These are phyloP conservation scores for Drosophila obscura DNA, from an alignment of 1,140 invertebrate genomes.

Conservation along the genomic window DNA sequence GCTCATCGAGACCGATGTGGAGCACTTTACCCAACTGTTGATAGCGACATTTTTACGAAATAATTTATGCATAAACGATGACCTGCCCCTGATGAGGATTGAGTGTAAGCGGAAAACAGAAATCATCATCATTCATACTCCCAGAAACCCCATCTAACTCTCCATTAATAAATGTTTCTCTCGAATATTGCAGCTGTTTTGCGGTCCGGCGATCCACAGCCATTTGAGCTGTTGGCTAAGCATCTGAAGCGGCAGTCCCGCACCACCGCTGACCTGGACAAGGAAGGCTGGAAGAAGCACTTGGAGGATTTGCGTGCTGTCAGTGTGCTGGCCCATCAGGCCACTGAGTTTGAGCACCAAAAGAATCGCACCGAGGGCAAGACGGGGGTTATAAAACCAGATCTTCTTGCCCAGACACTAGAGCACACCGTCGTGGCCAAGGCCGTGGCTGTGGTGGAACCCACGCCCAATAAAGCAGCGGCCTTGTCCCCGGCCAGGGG, in stretches of 20 bases:
- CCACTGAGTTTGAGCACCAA: conserved; percentile 75
- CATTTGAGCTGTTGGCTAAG: conserved; percentile 71
- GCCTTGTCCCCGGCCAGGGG: conserved; percentile 48
- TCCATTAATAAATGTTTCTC: neutral
- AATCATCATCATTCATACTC: conserved; percentile 5
- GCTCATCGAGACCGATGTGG: conserved; percentile 87
- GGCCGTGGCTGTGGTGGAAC: conserved; percentile 63
- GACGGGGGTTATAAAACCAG: conserved; percentile 54
- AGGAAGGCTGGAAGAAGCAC: conserved; percentile 76
- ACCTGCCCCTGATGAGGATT: conserved; percentile 86
- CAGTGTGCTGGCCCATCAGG: conserved; percentile 76
- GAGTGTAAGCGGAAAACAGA: conserved; percentile 86
- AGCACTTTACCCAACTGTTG: conserved; percentile 86
- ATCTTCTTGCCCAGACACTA: conserved; percentile 37
- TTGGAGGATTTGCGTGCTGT: conserved; percentile 70
- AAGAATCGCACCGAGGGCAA: conserved; percentile 73
- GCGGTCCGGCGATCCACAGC: conserved; percentile 85
- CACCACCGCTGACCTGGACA: conserved; percentile 36
- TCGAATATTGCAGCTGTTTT: conserved; percentile 84
- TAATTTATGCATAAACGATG: conserved; percentile 87
- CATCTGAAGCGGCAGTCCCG: conserved; percentile 76
- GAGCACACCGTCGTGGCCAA: conserved; percentile 29
- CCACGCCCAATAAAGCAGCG: conserved; percentile 61
- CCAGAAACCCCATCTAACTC: neutral
- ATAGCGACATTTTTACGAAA: conserved; percentile 86